Percentiles rank a stretch among this genome's conserved stretches.
Evolutionary conservation across 2,888 invertebrate genomes (phyloP).

Genomic region (Caradrina kadenii): DNA sequence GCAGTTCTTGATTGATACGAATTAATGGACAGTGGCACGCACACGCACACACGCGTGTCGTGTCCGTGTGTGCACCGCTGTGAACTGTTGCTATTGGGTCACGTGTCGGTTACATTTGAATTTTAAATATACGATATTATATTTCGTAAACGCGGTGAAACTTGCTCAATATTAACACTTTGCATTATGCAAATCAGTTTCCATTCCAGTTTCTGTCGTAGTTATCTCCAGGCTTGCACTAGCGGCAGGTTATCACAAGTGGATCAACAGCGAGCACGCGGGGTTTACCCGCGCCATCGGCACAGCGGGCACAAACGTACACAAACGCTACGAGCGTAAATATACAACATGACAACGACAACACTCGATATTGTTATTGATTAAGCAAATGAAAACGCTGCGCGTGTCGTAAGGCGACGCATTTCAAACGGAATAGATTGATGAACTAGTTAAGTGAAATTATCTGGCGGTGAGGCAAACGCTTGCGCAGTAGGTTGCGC

Average conservation of each 20-base stretch:
- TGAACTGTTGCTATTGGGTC: constrained; percentile 33
- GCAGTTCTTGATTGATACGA: background rate
- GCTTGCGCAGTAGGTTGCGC: constrained; percentile 31
- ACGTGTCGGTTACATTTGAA: constrained; percentile 46
- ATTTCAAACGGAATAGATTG: constrained; percentile 19
- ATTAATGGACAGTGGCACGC: background rate
- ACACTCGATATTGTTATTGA: too few species aligned
- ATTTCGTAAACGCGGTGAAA: constrained; percentile 56
- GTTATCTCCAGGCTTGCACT: constrained; percentile 20
- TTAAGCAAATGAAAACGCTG: background rate
- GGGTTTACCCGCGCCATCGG: too few species aligned
- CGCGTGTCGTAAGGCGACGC: constrained; percentile 36
- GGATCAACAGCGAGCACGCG: background rate
- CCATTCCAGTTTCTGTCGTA: constrained; percentile 33
- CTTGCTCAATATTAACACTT: constrained; percentile 53
- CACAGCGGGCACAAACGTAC: too few species aligned
- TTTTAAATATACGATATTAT: constrained; percentile 54
- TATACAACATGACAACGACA: too few species aligned
- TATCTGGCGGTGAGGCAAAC: constrained; percentile 39
- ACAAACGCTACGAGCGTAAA: too few species aligned
- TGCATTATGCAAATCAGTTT: constrained; percentile 58
- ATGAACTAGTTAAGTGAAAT: constrained; percentile 38
- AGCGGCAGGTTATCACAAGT: constrained; percentile 1
- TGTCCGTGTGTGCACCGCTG: background rate
- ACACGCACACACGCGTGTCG: background rate